Base-by-base conservation (phyloP, 2,113 vertebrate genomes). In the Apteryx owenii region DNA sequence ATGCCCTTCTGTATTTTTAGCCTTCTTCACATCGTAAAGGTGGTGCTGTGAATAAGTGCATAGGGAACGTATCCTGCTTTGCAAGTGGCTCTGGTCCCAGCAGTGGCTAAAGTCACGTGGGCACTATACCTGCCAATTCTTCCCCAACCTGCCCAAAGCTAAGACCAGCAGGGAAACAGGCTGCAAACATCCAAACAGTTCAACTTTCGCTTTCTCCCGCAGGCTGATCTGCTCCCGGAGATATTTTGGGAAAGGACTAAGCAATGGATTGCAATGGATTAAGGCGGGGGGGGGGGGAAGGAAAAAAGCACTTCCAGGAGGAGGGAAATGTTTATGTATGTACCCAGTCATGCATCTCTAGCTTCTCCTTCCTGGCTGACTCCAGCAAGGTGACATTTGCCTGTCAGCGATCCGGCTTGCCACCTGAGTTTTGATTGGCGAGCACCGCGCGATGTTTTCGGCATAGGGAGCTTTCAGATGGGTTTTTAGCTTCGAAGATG, bases 21-120 rank as follows among this genome's bases (percentile, higher is more conserved):
- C 31, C 9, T 73, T 36, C 72, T 51, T 64, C 14, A 42, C 8
- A 3, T 38, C 0, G 0, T 21, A 4, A 73, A 61, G 80, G 42
- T 12, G 54, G 16, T 86, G 71, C 90, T 61, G 42, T 56, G 65
- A 11, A 40, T 14, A 10, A 5, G 29, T 2, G 4, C 0, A 0
- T 1, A 33, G n/a, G 56, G 38, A 65, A 76, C 1, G 6, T 40
- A 3, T 36, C 71, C 0, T 12, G 65, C n/a, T 72, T 54, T 40
- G 50, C 23, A 58, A 29, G 7, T 0, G 12, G 28, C 40, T 53
- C 33, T 4, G 26, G 22, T 28, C 61, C 42, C 38, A 6, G 42
- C 0, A 0, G n/a, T 3, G 0, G 73, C 54, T 5, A 25, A 58
- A 60, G 56, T 17, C 31, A 65, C 1, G 0, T 7, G 40, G 81